phyloP scores from a whole-genome alignment of 2,888 invertebrate species.

The Amiota communis region DNA sequence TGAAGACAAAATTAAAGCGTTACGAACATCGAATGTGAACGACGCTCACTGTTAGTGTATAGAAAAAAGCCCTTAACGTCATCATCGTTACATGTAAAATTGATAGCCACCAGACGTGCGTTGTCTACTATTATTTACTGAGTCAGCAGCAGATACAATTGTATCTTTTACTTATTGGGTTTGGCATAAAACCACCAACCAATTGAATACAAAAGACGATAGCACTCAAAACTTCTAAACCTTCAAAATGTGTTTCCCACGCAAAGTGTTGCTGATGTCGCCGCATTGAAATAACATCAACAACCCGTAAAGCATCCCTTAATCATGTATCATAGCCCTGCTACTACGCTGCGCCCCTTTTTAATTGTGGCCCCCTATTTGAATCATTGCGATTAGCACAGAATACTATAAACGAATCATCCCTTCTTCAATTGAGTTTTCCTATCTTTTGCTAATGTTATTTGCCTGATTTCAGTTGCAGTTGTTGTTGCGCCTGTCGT shows the following conservation, averaged over 20 bases:
- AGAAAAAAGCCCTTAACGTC: slow-evolving; percentile 19
- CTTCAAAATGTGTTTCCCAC: slow-evolving; percentile 53
- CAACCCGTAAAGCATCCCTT: slow-evolving; percentile 33
- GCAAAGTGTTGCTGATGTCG: slow-evolving; percentile 67
- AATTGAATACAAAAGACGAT: too few species aligned
- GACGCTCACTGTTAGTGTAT: background rate
- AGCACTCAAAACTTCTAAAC: slow-evolving; percentile 39
- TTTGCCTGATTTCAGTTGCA: background rate
- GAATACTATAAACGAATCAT: slow-evolving; percentile 49
- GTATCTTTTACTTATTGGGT: slow-evolving; percentile 51
- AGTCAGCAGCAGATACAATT: slow-evolving; percentile 60
- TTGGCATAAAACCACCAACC: slow-evolving; percentile 58
- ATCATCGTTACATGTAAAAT: slow-evolving; percentile 44
- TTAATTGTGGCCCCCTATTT: slow-evolving; percentile 59
- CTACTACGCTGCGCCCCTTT: slow-evolving; percentile 47
- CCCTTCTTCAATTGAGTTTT: slow-evolving; percentile 46
- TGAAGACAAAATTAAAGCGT: slow-evolving; percentile 65
- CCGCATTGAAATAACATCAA: slow-evolving; percentile 52
- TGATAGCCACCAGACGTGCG: slow-evolving; percentile 64
- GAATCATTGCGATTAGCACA: slow-evolving; percentile 50
- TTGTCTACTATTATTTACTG: slow-evolving; percentile 15
- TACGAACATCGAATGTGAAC: slow-evolving; percentile 40
- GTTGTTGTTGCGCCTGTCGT: slow-evolving; percentile 49
- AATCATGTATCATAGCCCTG: background rate
- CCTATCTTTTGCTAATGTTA: background rate